Base-by-base conservation (phyloP, 2,888 invertebrate genomes). In the Ophioninae sp. region DNA sequence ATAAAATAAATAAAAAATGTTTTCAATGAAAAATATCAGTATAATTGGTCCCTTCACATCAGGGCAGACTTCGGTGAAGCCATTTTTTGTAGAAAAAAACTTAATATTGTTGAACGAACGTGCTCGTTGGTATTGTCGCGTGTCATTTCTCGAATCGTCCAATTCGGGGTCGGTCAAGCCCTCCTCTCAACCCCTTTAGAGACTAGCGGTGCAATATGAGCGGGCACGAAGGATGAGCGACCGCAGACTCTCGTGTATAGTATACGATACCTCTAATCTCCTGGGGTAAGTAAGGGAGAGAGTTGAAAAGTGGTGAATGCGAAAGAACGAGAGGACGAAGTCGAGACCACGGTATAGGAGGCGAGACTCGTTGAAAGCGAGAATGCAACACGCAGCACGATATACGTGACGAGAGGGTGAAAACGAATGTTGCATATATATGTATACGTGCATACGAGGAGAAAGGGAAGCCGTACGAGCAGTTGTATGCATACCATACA, bases 231-330 rank as follows among this genome's bases (percentile, higher is more conserved):
- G 69, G 65, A 69, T 37, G 50, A 76, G 76, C 62, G 57, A 79
- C 83, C 83, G 59, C 83, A 76, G 76, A 74, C 44, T 68, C 68
- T 75, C 20, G 30, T 23, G 41, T 41, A 17, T 39, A 39, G 20
- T 44, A 73, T 73, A 83, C 77, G 80, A 80, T 83, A 80, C 83
- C 77, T 61, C 80, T 80, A 80, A 83, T 77, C 78, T 78, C 64
- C 75, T 70, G 69, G 57, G 72, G 69, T 77, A 62, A 61, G 72
- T n/a, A 64, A 68, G 75, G 61, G 50, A 57, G 65, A 70, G 67
- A 62, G 75, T 64, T 41, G 57, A 57, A 56, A 39, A 41, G 50
- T 44, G 62, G 23, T 20, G 70, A 80, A 64, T n/a, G 75, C 44
- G 39, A 59, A 37, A 70, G 65, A 56, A 61, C 41, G 69, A 59